Evolutionary conservation across 2,113 vertebrate genomes (phyloP), one percentile per base, ranked within the genome.

Genomic region (Macrotus californicus): DNA sequence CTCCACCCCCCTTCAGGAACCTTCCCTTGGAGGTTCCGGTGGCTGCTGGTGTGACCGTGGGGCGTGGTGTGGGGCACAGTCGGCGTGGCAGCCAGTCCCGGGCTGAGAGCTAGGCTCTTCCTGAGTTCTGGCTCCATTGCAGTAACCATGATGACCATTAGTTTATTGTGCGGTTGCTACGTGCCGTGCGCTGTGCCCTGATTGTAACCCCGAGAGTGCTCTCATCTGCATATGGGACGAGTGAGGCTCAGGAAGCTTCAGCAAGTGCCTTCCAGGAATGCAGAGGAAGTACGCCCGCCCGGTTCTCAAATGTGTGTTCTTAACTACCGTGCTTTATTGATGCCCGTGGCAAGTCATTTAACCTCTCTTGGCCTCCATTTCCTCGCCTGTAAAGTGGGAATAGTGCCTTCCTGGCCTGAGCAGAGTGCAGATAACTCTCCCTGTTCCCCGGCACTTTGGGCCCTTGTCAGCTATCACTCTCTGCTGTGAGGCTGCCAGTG

Each of bases 401-500:
- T 54, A 7, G 31, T 54, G 13, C 34, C 39, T 80, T 76, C 70
- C 67, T 69, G 61, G 39, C 36, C 5, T 4, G 29, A 64, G 26
- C 67, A 4, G 31, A 19, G 48, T 15, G 3, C 54, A 43, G 41
- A 5, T 73, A 21, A 18, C 36, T 77, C 66, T 80, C 31, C 52
- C 52, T n/a, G 15, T 31, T 3, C 31, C 11, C 34, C 4, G 41
- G 59, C 7, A 0, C 19, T 26, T 15, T 2, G 80, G 56, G 29
- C 61, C 59, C 3, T 64, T 73, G n/a, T 90, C 92, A 54, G 41
- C 6, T 6, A 8, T 56, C 36, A 26, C 56, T 7, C 5, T 72
- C 41, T 21, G 70, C 12, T 39, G 29, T 48, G 79, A 91, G 92
- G 84, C 34, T 75, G 95, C 89, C 48, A 83, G 88, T 56, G 72